Conservation (phyloP, 2,797 vertebrate genomes). For the Macrochelys suwanniensis region DNA sequence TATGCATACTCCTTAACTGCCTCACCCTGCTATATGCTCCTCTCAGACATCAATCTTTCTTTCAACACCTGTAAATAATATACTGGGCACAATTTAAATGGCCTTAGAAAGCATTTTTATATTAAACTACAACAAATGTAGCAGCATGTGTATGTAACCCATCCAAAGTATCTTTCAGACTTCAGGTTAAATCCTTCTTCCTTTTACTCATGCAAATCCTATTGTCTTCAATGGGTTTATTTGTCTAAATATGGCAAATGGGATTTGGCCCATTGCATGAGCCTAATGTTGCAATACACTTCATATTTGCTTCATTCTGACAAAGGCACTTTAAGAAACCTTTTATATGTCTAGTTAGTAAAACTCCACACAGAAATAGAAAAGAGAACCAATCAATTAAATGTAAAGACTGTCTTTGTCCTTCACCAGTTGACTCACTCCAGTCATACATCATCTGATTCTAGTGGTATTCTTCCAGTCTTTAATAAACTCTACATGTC, state of each 20-base stretch:
- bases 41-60: conserved; percentile 7
- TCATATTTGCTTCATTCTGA: conserved; percentile 2
- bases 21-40: conserved; percentile 30
- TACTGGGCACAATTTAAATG: conserved; percentile 46
- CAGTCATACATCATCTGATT: conserved; percentile 14
- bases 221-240: conserved; percentile 1
- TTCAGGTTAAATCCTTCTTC: conserved; percentile 1
- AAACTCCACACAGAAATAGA: background rate
- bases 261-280: conserved; percentile 6
- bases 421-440: conserved; percentile 15
- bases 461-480: background rate
- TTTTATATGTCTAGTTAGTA: background rate
- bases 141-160: background rate
- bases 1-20: background rate
- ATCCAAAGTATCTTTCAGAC: background rate
- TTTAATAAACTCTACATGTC: background rate
- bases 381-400: conserved; percentile 42
- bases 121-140: conserved; percentile 37
- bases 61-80: conserved; percentile 58
- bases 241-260: background rate
- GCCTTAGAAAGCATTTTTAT: conserved; percentile 40
- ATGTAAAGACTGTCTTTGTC: background rate
- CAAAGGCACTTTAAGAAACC: conserved; percentile 32
- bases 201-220: conserved; percentile 7
- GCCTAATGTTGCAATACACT: conserved; percentile 7